These are phyloP conservation scores for Ferrisia virgata DNA, from an alignment of 2,888 invertebrate genomes.

Conservation along the genomic window DNA sequence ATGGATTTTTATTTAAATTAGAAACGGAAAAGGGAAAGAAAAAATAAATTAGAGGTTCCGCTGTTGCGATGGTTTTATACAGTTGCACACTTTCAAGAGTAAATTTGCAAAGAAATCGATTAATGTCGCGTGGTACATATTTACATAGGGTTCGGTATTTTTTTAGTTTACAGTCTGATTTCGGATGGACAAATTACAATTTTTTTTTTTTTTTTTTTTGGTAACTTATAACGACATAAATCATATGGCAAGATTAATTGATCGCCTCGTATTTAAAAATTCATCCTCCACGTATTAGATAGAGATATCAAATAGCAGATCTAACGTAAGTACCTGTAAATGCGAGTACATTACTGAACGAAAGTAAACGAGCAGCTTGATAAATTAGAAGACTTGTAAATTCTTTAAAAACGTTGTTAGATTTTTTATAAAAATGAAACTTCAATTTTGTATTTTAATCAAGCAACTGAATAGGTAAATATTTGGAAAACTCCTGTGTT, in stretches of 20 bases:
- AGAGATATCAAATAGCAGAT: too few species aligned
- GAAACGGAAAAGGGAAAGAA: constrained; percentile 17
- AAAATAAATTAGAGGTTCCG: constrained; percentile 14
- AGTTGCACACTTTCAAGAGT: constrained; percentile 3
- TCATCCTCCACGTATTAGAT: too few species aligned
- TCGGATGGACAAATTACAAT: neutral
- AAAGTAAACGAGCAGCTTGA: too few species aligned
- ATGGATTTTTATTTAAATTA: constrained; percentile 17
- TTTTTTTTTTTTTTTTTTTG: neutral
- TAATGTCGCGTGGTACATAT: neutral
- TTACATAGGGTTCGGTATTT: neutral
- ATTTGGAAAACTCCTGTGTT: too few species aligned
- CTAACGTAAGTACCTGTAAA: too few species aligned
- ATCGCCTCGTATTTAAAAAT: too few species aligned
- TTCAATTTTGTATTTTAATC: too few species aligned
- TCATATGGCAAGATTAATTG: neutral
- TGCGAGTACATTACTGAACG: too few species aligned
- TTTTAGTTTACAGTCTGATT: neutral
- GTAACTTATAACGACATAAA: neutral
- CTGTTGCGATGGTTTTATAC: constrained; percentile 5
- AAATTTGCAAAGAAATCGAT: constrained; percentile 9
- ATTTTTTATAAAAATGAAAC: too few species aligned
- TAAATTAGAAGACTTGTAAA: too few species aligned
- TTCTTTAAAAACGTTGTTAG: too few species aligned
- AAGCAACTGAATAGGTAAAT: too few species aligned